Percentiles rank a stretch among this genome's conserved stretches.
Conservation (phyloP, 1,140 invertebrate genomes). For the Trichomalopsis sarcophagae region DNA sequence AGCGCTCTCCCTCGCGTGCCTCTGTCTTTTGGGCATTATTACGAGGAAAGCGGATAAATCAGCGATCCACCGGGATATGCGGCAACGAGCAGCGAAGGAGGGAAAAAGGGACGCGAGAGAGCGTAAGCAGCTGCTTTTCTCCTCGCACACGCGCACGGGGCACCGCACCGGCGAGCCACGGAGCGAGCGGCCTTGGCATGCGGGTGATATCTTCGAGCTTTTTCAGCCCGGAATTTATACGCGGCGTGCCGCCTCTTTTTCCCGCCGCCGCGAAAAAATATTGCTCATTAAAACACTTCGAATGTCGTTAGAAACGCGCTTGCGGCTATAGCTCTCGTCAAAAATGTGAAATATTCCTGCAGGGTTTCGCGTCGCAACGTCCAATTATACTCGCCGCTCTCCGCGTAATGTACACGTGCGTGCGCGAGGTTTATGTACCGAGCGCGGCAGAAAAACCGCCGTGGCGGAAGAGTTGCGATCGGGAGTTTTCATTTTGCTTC, state of each 20-base stretch:
- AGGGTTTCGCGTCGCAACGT: constrained; percentile 23
- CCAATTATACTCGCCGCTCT: constrained; percentile 16
- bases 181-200: constrained; percentile 21
- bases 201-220: constrained; percentile 51
- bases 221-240: constrained; percentile 47
- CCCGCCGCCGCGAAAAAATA: constrained; percentile 23
- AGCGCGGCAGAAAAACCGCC: neutral
- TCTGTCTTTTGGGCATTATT: constrained; percentile 41
- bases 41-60: constrained; percentile 47
- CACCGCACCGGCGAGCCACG: too few relatives aligned
- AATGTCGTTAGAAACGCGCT: constrained; percentile 39
- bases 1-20: neutral
- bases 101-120: constrained; percentile 7
- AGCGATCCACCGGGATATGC: constrained; percentile 30
- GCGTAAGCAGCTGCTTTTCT: constrained; percentile 46
- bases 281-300: constrained; percentile 50
- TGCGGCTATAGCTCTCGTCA: constrained; percentile 9
- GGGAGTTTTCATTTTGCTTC: too few relatives aligned
- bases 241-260: neutral
- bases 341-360: constrained; percentile 45
- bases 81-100: neutral
- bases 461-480: neutral
- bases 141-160: neutral
- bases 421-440: too few relatives aligned
- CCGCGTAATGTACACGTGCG: neutral